phyloP scores from a whole-genome alignment of 2,888 invertebrate genomes.

The Plebejus argus region DNA sequence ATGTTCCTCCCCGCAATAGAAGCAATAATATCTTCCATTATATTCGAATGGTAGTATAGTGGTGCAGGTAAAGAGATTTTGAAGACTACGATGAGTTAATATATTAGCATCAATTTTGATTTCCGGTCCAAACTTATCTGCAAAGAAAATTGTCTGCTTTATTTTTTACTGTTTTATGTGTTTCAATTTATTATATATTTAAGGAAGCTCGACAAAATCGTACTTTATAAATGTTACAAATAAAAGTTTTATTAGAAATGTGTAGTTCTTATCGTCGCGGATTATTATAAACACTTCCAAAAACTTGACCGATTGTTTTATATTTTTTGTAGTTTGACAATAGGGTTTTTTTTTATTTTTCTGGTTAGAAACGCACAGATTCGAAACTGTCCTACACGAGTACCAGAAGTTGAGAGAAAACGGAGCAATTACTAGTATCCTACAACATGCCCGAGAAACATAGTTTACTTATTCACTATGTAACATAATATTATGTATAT shows the following conservation, averaged over 20 bases:
- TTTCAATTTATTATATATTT: no score
- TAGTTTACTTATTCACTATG: no score
- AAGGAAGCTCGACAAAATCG: no score
- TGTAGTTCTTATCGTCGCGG: no score
- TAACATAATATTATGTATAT: no score
- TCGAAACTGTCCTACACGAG: no score
- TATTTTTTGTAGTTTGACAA: no score
- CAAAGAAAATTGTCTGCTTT: conserved; percentile 60
- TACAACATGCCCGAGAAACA: neutral
- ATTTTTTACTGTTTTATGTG: conserved; percentile 19
- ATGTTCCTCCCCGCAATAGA: conserved; percentile 63
- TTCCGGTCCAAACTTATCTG: conserved; percentile 61
- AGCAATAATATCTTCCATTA: conserved; percentile 66
- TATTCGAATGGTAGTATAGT: conserved; percentile 69
- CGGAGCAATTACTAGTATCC: neutral
- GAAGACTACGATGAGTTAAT: conserved; percentile 56
- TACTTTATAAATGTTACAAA: no score
- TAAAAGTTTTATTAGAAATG: no score
- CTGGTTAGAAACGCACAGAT: conserved; percentile 34
- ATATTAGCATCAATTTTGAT: conserved; percentile 51
- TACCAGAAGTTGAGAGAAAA: no score
- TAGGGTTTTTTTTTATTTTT: conserved; percentile 38
- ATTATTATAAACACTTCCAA: no score
- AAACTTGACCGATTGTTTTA: no score
- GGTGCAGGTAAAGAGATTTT: conserved; percentile 68